These are phyloP conservation scores for Scaptomyza pallida DNA, from an alignment of 1,140 invertebrate species.

Conservation along the genomic window DNA sequence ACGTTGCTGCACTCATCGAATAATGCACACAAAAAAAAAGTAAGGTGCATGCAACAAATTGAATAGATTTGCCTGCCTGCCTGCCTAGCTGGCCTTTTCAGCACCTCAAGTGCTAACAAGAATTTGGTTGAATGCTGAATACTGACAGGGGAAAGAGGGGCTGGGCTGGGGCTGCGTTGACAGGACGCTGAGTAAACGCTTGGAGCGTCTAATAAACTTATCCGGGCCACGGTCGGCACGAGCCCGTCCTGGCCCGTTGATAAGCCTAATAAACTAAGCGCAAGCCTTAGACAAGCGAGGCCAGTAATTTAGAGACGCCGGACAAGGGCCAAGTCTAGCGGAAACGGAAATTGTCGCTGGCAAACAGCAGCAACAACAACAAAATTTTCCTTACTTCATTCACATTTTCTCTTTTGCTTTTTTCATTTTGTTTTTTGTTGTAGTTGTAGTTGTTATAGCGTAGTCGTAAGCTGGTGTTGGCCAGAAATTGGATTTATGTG, in stretches of 20 bases:
- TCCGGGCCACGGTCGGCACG: background rate
- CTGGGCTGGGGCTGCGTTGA: background rate
- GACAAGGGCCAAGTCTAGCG: constrained; percentile 49
- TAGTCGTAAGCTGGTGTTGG: constrained; percentile 46
- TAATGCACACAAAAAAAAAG: background rate
- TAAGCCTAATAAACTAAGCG: constrained; percentile 68
- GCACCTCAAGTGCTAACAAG: background rate
- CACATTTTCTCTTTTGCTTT: background rate
- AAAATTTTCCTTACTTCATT: background rate
- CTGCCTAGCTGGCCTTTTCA: no score
- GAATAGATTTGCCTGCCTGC: background rate
- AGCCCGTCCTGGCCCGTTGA: constrained; percentile 11
- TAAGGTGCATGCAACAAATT: constrained; percentile 10
- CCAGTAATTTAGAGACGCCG: constrained; percentile 47
- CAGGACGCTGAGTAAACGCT: background rate
- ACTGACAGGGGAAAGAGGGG: background rate
- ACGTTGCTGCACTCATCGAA: background rate
- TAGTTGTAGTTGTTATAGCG: constrained; percentile 15
- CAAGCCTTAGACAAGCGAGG: constrained; percentile 17
- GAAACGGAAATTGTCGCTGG: constrained; percentile 74
- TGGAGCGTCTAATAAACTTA: constrained; percentile 21
- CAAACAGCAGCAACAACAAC: constrained; percentile 30
- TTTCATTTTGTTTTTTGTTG: constrained; percentile 25
- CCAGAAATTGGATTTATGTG: constrained; percentile 82
- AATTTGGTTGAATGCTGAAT: background rate